These are phyloP conservation scores for Automeris io DNA, from an alignment of 2,888 invertebrate genomes.

Conservation along the genomic window DNA sequence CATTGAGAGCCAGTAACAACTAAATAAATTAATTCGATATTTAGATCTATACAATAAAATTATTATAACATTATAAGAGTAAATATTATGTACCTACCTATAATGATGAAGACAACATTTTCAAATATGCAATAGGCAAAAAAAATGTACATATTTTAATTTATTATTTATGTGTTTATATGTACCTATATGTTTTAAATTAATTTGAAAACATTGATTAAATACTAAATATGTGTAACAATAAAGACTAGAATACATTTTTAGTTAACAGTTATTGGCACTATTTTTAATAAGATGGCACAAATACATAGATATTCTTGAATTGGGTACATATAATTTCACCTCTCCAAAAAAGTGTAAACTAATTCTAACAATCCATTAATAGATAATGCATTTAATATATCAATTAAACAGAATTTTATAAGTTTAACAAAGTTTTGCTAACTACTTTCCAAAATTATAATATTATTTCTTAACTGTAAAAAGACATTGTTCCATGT, in stretches of 20 bases:
- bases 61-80: conserved; percentile 28
- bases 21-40: conserved; percentile 32
- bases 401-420: too few species aligned
- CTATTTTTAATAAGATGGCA: conserved; percentile 73
- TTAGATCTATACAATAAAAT: conserved; percentile 35
- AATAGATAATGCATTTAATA: conserved; percentile 41
- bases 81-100: conserved; percentile 27
- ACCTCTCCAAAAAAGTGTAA: conserved; percentile 25
- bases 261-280: conserved; percentile 77
- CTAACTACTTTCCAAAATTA: conserved; percentile 67
- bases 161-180: conserved; percentile 47
- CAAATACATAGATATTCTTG: conserved; percentile 56
- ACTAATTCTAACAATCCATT: conserved; percentile 36
- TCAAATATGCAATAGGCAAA: conserved; percentile 61
- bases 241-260: conserved; percentile 78
- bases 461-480: too few species aligned
- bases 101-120: conserved; percentile 42
- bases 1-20: conserved; percentile 29
- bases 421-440: conserved; percentile 59
- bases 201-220: conserved; percentile 69
- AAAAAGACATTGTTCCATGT: conserved; percentile 55
- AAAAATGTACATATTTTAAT: conserved; percentile 56
- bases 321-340: conserved; percentile 42
- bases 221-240: conserved; percentile 75
- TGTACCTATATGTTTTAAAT: conserved; percentile 53